Percentiles rank a stretch among this genome's conserved stretches.
phyloP scores from a whole-genome alignment of 2,113 vertebrate species.

The Grammomys dolichurus region DNA sequence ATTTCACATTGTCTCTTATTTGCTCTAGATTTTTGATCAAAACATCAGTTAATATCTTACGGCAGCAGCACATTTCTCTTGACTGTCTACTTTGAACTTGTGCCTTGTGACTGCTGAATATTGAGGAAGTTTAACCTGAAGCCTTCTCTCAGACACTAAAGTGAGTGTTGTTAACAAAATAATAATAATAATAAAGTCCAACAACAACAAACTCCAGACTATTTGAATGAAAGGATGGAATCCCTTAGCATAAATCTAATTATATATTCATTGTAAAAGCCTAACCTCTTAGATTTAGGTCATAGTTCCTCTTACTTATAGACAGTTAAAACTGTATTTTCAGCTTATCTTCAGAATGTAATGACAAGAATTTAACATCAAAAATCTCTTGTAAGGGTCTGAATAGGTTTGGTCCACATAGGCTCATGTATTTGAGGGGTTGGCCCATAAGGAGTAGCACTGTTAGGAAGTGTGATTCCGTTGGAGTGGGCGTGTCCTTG shows the following conservation, averaged over 20 bases:
- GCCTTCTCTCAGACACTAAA: background rate
- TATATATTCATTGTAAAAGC: background rate
- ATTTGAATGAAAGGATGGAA: background rate
- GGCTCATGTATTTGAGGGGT: too few species aligned
- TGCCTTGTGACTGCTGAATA: constrained; percentile 45
- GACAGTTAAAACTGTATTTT: background rate
- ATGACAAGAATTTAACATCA: background rate
- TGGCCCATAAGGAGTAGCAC: too few species aligned
- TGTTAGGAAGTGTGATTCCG: too few species aligned
- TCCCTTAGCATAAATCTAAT: background rate
- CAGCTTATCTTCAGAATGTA: background rate
- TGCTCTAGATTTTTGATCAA: constrained; percentile 1
- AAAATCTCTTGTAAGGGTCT: background rate
- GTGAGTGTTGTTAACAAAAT: background rate
- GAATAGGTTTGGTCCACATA: too few species aligned
- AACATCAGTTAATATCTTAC: background rate
- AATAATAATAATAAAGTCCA: too few species aligned
- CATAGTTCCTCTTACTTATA: background rate
- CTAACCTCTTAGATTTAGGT: background rate
- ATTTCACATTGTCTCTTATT: background rate
- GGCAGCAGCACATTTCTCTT: background rate
- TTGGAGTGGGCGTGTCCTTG: too few species aligned
- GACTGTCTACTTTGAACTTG: constrained; percentile 1
- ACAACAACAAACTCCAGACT: background rate
- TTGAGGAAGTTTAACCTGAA: constrained; percentile 42